phyloP scores from a whole-genome alignment of 2,888 invertebrate species.

The Drosophila imparisetae region DNA sequence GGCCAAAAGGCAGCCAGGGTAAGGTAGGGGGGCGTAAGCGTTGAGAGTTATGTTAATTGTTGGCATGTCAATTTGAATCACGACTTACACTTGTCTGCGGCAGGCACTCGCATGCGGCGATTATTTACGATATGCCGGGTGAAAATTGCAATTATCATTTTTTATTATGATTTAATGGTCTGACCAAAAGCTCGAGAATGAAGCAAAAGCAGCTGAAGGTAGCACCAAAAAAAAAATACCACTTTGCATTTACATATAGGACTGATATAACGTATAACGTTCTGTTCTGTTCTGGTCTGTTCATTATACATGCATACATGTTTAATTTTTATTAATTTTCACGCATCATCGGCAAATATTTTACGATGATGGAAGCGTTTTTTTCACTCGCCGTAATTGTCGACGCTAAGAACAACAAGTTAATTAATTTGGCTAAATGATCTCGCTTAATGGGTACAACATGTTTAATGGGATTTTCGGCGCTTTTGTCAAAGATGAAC shows the following conservation, averaged over 20 bases:
- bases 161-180: slow-evolving; percentile 81
- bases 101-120: slow-evolving; percentile 56
- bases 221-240: slow-evolving; percentile 16
- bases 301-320: slow-evolving; percentile 19
- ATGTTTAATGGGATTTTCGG: slow-evolving; percentile 75
- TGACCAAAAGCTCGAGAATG: slow-evolving; percentile 35
- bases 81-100: slow-evolving; percentile 81
- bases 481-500: slow-evolving; percentile 63
- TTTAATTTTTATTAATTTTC: slow-evolving; percentile 78
- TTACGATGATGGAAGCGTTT: slow-evolving; percentile 78
- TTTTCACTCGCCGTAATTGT: slow-evolving; percentile 78
- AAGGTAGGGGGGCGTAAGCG: background rate
- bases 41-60: slow-evolving; percentile 81
- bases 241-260: slow-evolving; percentile 9
- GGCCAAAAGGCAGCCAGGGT: too few species aligned
- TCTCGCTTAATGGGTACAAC: slow-evolving; percentile 77
- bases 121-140: slow-evolving; percentile 81
- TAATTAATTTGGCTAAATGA: slow-evolving; percentile 78
- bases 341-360: slow-evolving; percentile 76
- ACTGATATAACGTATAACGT: slow-evolving; percentile 18
- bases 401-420: slow-evolving; percentile 79
- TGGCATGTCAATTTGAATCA: slow-evolving; percentile 82
- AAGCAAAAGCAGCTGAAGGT: slow-evolving; percentile 13
- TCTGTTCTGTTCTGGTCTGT: slow-evolving; percentile 19
- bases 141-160: slow-evolving; percentile 83